These are phyloP conservation scores for Glossophaga mutica DNA, from an alignment of 2,797 vertebrate species.

Conservation along the genomic window DNA sequence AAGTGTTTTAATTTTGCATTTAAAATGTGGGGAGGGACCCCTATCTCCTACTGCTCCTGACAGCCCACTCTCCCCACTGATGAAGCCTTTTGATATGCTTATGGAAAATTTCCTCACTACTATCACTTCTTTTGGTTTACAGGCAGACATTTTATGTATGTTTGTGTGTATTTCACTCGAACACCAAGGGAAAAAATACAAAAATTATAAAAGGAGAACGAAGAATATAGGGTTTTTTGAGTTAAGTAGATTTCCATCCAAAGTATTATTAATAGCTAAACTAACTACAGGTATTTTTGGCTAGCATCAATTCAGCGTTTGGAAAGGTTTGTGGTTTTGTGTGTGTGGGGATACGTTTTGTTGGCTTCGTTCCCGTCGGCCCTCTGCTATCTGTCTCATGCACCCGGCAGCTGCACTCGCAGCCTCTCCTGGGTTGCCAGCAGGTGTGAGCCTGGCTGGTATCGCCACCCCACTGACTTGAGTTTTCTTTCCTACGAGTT, in stretches of 20 bases:
- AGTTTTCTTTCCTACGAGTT: background rate
- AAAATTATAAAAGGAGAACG: background rate
- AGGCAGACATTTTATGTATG: background rate
- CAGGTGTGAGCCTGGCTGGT: background rate
- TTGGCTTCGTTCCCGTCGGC: background rate
- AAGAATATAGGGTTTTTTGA: background rate
- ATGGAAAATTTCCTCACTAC: background rate
- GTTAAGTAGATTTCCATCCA: background rate
- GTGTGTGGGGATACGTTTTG: background rate
- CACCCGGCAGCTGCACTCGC: too few species aligned
- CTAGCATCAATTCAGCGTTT: background rate
- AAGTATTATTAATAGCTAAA: background rate
- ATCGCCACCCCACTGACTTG: background rate
- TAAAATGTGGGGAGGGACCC: background rate
- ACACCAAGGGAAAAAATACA: background rate
- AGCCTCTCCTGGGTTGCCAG: background rate
- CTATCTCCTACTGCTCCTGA: background rate
- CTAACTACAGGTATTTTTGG: background rate
- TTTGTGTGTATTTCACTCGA: background rate
- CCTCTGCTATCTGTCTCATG: fast-evolving
- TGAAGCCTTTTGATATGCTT: background rate
- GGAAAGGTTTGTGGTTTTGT: background rate
- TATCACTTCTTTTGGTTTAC: background rate
- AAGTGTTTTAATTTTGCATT: background rate
- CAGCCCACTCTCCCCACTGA: too few species aligned